Base-by-base conservation (phyloP, 92 coral and sea anemone genomes). In the Pocillopora meandrina region DNA sequence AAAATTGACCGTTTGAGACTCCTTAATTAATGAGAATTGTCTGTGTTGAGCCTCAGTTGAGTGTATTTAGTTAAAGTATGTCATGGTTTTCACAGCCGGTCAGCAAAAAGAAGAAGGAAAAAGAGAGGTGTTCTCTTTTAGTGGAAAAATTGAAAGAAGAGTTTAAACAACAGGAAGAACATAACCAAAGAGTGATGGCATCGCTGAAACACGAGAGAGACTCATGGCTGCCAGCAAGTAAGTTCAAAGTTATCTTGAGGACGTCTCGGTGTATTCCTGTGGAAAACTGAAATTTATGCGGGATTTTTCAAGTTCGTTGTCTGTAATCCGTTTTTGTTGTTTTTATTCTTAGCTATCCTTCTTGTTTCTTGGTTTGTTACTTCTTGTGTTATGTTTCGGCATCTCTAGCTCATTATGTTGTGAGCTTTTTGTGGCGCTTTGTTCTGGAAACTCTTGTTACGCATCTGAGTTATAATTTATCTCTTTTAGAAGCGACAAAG, bases 171-270 rank as follows among this genome's bases (percentile, higher is more conserved):
- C 99, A 96, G 71, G 95, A 92, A 80, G 98, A 96, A 58, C 98
- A 94, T 88, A 94, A 91, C 56, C 99, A 96, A 72, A 85, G 98
- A 77, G 95, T 96, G 11, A 96, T 95, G 95, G 91, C 94, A 26
- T 96, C 98, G 91, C 88, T 96, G 78, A 96, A 95, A 82, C 98
- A 96, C 74, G 99, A 96, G 84, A 84, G 98, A 74, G 99, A 96
- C 81, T 81, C 93, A 17, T 96, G 99, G 99, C 90, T 96, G 57
- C 99, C 99, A 16, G 85, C 88, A 61, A 88, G 93, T 87, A 83
- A 56, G 91, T 90, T 35, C 11, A 33, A 20, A 18, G 55, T 11
- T 23, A 15, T 10, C 35, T 12, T 1, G 9, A 19, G 8, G 36
- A 26, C 4, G 12, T 11, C 11, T 2, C 36, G 5, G 13, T 66